Base-by-base conservation (phyloP, 2,113 vertebrate genomes). In the Actenoides hombroni region DNA sequence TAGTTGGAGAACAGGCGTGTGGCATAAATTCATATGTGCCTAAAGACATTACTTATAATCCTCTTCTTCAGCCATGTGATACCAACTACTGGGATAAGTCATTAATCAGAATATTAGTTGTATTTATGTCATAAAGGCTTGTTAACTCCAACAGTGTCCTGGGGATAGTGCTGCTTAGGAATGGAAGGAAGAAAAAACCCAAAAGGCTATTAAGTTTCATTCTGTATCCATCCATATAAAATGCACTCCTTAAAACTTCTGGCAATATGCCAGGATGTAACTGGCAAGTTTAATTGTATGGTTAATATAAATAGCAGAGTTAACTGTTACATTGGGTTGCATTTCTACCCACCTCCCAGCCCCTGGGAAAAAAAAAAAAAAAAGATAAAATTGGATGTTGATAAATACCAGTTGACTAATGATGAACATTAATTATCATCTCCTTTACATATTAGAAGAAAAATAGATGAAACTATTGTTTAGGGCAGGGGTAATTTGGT, bases 41-140 rank as follows among this genome's bases (percentile, higher is more conserved):
- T 69, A 9, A 93, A 96, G 75, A 94, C 86, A 93, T 48, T 88
- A 59, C 15, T 79, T 90, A n/a, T 76, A 94, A 96, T 94, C 96
- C 83, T 90, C 83, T 97, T 88, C 81, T 28, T 61, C 83, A 83
- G 54, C 76, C 92, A 71, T 69, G 85, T 93, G 92, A 93, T 93
- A 65, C 61, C 67, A 92, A 20, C 63, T 83, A 28, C 79, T 86
- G 79, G 79, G 75, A 68, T 74, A 94, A 92, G 78, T 90, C 79
- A 86, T 93, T 92, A 95, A 92, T 85, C 71, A 80, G 33, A 85
- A 79, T 88, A 69, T 93, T 93, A 79, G 64, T 93, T 92, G 86
- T 57, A 54, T 63, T 94, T 63, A 7, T 96, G 83, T 88, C 67
- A 44, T 88, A 85, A 65, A 83, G 74, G 24, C 75, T 93, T 83